Base-by-base conservation (phyloP, 2,888 invertebrate genomes). In the Xestia xanthographa region DNA sequence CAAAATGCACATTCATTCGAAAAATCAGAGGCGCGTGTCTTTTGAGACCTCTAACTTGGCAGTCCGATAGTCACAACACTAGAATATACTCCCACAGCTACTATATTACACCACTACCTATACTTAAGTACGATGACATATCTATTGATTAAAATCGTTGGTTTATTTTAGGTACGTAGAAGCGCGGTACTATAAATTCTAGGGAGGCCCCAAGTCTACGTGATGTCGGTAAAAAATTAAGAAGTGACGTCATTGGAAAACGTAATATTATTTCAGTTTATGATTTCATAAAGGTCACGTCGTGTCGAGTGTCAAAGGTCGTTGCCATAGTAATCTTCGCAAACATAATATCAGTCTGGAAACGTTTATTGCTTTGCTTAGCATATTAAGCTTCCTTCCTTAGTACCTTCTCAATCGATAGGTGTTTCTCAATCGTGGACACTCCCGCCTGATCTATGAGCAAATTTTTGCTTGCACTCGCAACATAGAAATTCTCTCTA, bases 201-300 rank as follows among this genome's bases (percentile, higher is more conserved):
- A 62, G 26, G n/a, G 29, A 53, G 38, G 38, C 17, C 11, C 56
- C 41, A 34, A 63, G 29, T 26, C 29, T 48, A 45, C 67, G 58
- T 53, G 56, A n/a, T 22, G 63, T 56, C 11, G n/a, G 26, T 74
- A 58, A 48, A 75, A 56, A 67, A 43, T 17, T 56, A 29, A 62
- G 34, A 0, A 17, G 50, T 78, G 53, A 69, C 69, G 69, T 69
- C 66, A 82, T 73, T 56, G 53, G 43, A 60, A 53, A 66, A 68
- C 50, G 8, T 66, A 22, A 75, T 45, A 58, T 65, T 79, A 63
- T 63, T 41, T 71, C 43, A 29, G 66, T 60, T 43, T 63, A 67
- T 45, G 58, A 68, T 45, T 77, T 56, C 50, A 56, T 66, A 56
- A 62, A 81, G 82, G 78, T 77, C 78, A 66, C 14, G 38, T 45